Evolutionary conservation across 2,797 vertebrate genomes (phyloP).

Genomic region (Heliangelus exortis): DNA sequence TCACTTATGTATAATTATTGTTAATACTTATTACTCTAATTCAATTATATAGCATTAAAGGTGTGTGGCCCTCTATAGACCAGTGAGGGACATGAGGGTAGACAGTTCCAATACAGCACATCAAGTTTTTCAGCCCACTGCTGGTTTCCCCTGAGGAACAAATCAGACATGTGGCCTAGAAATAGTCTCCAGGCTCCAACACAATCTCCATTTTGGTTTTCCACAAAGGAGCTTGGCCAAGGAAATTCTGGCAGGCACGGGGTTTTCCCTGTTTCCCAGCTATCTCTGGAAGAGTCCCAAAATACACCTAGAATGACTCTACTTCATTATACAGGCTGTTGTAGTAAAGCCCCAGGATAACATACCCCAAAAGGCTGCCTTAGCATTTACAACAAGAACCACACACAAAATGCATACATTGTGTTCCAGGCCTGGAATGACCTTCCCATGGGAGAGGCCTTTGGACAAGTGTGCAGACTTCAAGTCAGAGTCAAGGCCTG

Average conservation of each 20-base stretch:
- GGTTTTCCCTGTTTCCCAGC: neutral
- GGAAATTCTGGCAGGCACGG: neutral
- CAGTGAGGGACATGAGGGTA: neutral
- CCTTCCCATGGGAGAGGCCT: neutral
- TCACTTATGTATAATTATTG: neutral
- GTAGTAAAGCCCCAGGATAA: neutral
- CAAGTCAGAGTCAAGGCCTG: neutral
- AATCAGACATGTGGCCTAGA: neutral
- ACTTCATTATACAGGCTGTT: neutral
- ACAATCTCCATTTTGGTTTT: neutral
- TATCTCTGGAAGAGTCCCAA: neutral
- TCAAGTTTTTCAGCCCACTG: neutral
- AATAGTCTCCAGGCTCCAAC: neutral
- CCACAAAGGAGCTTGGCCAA: neutral
- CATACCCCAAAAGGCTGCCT: neutral
- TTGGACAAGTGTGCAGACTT: neutral
- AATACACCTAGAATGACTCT: neutral
- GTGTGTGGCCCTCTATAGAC: neutral
- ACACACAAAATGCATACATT: rapidly evolving
- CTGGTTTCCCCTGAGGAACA: neutral
- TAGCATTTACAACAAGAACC: neutral
- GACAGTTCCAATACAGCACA: neutral
- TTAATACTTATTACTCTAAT: neutral
- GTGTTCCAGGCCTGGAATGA: neutral
- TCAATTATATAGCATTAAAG: conserved; percentile 12